phyloP scores from a whole-genome alignment of 2,888 invertebrate species.

The Choreutis nemorana region DNA sequence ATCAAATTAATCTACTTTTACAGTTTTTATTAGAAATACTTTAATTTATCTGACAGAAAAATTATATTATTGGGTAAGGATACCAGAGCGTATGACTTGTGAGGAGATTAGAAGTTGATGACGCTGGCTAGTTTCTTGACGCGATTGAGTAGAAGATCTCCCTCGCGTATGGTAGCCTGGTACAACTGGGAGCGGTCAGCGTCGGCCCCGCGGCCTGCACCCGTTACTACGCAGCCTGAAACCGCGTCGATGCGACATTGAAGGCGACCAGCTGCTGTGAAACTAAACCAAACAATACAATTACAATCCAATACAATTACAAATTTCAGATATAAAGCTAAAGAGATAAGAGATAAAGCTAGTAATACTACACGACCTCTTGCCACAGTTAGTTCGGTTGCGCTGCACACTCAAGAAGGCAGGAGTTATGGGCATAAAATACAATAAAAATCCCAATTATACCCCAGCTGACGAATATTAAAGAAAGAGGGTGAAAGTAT shows the following conservation, averaged over 20 bases:
- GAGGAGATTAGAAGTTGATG: conserved; percentile 89
- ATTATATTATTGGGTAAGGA: no score
- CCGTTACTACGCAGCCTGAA: conserved; percentile 93
- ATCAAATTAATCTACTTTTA: no score
- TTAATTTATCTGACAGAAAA: no score
- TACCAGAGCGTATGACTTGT: no score
- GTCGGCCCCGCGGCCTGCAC: conserved; percentile 57
- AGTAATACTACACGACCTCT: no score
- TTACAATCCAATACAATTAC: no score
- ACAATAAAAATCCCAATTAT: conserved; percentile 1
- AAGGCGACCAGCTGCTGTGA: conserved; percentile 96
- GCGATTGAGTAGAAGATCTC: conserved; percentile 95
- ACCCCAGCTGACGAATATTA: background rate
- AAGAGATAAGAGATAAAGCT: no score
- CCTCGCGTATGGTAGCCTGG: conserved; percentile 98
- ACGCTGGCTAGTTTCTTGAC: conserved; percentile 99
- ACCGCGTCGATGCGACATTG: conserved; percentile 99
- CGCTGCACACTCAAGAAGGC: background rate
- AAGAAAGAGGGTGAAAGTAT: no score
- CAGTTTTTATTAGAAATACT: no score
- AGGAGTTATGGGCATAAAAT: conserved; percentile 3
- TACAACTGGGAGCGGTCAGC: conserved; percentile 75
- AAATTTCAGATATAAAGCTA: no score
- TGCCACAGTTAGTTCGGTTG: no score
- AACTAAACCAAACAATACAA: conserved; percentile 78